A percentile compares a stretch with the other conserved stretches of the same genome.
These are phyloP conservation scores for Gymnopithys bicolor DNA, from an alignment of 2,797 vertebrate genomes.

Conservation along the genomic window DNA sequence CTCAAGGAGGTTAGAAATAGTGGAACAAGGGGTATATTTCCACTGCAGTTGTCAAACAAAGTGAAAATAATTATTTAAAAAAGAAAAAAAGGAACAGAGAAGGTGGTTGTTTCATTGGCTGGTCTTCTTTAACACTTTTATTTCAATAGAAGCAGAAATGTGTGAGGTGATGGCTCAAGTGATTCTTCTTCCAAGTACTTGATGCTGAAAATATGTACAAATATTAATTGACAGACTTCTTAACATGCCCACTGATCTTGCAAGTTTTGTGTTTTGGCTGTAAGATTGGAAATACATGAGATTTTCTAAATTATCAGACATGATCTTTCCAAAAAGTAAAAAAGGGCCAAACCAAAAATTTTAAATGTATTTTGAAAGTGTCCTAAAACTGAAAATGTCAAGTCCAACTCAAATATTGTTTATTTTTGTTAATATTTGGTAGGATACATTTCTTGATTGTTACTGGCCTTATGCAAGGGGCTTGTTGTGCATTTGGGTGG, in stretches of 20 bases:
- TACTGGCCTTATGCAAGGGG: background rate
- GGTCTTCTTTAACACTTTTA: background rate
- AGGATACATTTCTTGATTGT: background rate
- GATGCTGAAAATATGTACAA: background rate
- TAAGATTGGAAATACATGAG: background rate
- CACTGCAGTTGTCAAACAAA: background rate
- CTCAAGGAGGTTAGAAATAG: background rate
- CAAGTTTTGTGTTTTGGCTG: background rate
- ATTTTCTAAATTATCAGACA: background rate
- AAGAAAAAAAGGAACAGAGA: background rate
- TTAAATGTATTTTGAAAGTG: background rate
- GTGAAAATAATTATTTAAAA: background rate
- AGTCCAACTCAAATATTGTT: background rate
- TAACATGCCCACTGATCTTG: background rate
- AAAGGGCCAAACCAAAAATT: rapidly evolving
- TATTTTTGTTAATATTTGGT: background rate
- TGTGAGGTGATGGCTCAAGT: background rate
- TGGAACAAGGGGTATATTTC: background rate
- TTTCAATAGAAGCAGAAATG: background rate
- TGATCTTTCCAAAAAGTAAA: background rate
- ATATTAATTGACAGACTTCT: background rate
- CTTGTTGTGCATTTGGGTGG: background rate
- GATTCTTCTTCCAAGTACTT: background rate
- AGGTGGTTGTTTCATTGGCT: background rate
- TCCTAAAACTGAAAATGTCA: background rate